These are phyloP conservation scores for Arrhopalites spinosus DNA, from an alignment of 2,888 invertebrate species.

Conservation along the genomic window DNA sequence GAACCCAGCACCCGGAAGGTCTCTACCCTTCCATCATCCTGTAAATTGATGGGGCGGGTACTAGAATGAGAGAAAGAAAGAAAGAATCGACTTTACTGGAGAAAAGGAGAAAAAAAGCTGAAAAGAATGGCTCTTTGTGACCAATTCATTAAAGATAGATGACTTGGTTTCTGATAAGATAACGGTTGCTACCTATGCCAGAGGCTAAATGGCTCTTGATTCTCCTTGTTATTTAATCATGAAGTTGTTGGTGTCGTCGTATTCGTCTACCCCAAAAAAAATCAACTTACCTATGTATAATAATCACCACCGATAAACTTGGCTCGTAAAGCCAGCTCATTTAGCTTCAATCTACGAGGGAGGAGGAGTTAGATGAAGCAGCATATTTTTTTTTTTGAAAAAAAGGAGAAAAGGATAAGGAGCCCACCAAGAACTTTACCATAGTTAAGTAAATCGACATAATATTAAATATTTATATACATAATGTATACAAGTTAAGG, in stretches of 20 bases:
- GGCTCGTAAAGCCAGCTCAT: background rate
- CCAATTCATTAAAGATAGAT: constrained; percentile 19
- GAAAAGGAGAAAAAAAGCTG: background rate
- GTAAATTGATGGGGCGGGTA: constrained; percentile 20
- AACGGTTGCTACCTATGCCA: constrained; percentile 1
- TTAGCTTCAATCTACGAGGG: background rate
- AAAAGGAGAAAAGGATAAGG: too few relatives aligned
- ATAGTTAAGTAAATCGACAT: too few relatives aligned
- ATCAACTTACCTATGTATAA: background rate
- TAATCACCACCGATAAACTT: background rate
- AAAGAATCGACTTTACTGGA: background rate
- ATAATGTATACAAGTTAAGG: background rate
- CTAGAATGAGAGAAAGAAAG: background rate
- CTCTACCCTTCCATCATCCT: constrained; percentile 48
- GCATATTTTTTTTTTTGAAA: background rate
- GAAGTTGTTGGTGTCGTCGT: constrained; percentile 20
- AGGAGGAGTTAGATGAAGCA: background rate
- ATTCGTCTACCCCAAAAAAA: background rate
- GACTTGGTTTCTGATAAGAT: constrained; percentile 19
- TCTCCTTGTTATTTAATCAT: constrained; percentile 32
- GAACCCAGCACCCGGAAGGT: constrained; percentile 52
- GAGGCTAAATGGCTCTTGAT: constrained; percentile 29
- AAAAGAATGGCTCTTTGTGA: constrained; percentile 6
- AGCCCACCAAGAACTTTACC: too few relatives aligned
- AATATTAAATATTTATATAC: background rate